Percentiles rank a stretch among this genome's conserved stretches.
Evolutionary conservation across 2,797 vertebrate species (phyloP).

Genomic region (Coreius guichenoti): DNA sequence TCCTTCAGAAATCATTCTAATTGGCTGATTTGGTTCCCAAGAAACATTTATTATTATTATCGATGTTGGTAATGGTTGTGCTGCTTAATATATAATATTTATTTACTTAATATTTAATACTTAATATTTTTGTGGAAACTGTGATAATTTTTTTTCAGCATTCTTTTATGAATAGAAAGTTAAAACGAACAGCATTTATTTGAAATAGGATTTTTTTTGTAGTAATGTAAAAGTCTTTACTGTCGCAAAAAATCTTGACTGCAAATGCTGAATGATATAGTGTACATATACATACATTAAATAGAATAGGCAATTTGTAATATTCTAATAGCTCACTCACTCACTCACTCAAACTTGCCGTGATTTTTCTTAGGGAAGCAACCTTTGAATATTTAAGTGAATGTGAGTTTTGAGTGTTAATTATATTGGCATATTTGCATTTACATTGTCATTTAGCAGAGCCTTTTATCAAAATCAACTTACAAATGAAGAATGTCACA

Average conservation of each 20-base stretch:
- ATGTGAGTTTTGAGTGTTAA: neutral
- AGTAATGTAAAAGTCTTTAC: neutral
- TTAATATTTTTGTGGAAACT: neutral
- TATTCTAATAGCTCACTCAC: neutral
- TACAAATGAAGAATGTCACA: neutral
- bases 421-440: neutral
- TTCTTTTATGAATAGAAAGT: neutral
- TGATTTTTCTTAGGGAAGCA: neutral
- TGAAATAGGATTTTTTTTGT: neutral
- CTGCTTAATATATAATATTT: neutral
- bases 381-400: neutral
- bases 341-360: no score
- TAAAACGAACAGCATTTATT: neutral
- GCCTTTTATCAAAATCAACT: neutral
- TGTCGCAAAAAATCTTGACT: neutral
- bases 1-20: neutral
- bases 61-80: neutral
- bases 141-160: neutral
- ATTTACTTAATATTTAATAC: no score
- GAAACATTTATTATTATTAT: neutral
- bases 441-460: neutral
- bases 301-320: neutral
- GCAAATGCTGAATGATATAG: neutral
- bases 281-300: neutral
- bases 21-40: neutral